Percentiles rank a stretch among this genome's conserved stretches.
phyloP scores from a whole-genome alignment of 2,888 invertebrate species.

The Eupithecia subumbrata region DNA sequence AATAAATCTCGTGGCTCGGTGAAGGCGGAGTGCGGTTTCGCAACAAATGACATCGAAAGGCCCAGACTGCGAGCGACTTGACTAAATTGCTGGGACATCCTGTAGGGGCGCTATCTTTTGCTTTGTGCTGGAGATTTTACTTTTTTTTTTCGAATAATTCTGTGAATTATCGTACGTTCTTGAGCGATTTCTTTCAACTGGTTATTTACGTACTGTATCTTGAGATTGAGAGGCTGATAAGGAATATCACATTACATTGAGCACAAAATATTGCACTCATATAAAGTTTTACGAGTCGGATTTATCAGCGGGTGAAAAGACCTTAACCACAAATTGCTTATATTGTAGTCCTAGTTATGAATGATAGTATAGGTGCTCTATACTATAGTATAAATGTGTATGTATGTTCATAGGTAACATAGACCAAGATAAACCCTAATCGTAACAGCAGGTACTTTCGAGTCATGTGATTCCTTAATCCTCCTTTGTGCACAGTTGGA shows the following conservation, averaged over 20 bases:
- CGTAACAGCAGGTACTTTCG: background rate
- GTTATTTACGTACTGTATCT: background rate
- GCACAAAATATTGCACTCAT: background rate
- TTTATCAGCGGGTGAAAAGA: background rate
- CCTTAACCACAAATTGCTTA: background rate
- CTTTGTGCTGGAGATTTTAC: background rate
- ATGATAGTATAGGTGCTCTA: background rate
- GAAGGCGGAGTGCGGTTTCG: constrained; percentile 29
- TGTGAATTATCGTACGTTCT: background rate
- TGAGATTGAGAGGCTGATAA: background rate
- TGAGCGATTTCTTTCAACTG: background rate
- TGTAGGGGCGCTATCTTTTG: constrained; percentile 55
- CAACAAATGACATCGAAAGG: constrained; percentile 60
- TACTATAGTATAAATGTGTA: background rate
- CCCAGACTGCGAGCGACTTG: constrained; percentile 46
- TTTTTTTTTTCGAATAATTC: background rate
- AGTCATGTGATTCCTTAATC: constrained; percentile 8
- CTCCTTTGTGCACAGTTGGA: constrained; percentile 11
- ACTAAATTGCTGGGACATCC: constrained; percentile 67
- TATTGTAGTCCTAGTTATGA: background rate
- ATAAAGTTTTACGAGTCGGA: background rate
- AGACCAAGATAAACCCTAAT: background rate
- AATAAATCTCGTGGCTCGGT: background rate
- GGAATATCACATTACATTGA: background rate
- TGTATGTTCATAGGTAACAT: too few relatives aligned